phyloP scores from a whole-genome alignment of 2,888 invertebrate species.

The Tortrix viridana region DNA sequence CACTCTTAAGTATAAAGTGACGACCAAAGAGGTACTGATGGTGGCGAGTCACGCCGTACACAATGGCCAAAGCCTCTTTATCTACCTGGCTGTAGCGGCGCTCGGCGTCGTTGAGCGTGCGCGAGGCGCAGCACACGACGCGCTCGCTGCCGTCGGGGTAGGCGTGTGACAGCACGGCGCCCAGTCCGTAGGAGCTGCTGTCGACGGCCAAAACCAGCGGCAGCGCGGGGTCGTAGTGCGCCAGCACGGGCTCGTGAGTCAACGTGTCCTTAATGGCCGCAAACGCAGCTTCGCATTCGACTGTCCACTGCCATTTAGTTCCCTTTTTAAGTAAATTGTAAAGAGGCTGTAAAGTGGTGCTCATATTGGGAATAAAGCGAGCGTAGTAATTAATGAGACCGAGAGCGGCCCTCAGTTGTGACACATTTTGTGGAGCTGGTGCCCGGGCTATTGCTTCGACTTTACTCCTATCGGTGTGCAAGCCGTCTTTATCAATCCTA shows the following conservation, averaged over 20 bases:
- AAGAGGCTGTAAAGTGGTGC: not conserved
- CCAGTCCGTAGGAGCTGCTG: conserved; percentile 41
- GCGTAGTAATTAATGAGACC: conserved; percentile 9
- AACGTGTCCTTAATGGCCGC: conserved; percentile 1
- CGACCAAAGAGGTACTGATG: conserved; percentile 40
- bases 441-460: not conserved
- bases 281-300: not conserved
- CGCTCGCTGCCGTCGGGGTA: conserved; percentile 25
- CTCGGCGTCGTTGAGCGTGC: conserved; percentile 37
- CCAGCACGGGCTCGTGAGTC: conserved; percentile 30
- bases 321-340: conserved; percentile 24
- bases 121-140: conserved; percentile 37
- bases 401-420: conserved; percentile 7
- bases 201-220: conserved; percentile 41
- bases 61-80: conserved; percentile 41
- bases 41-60: conserved; percentile 35
- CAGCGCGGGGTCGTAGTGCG: conserved; percentile 40
- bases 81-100: conserved; percentile 38
- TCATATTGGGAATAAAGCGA: conserved; percentile 4
- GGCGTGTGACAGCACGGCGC: conserved; percentile 33
- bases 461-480: conserved; percentile 2
- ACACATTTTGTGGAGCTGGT: conserved; percentile 1
- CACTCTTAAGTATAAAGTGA: conserved; percentile 18
- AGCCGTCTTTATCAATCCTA: not conserved
- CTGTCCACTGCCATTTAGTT: conserved; percentile 22